Conservation (phyloP, 2,797 vertebrate species). For the Poeciliopsis turneri region DNA sequence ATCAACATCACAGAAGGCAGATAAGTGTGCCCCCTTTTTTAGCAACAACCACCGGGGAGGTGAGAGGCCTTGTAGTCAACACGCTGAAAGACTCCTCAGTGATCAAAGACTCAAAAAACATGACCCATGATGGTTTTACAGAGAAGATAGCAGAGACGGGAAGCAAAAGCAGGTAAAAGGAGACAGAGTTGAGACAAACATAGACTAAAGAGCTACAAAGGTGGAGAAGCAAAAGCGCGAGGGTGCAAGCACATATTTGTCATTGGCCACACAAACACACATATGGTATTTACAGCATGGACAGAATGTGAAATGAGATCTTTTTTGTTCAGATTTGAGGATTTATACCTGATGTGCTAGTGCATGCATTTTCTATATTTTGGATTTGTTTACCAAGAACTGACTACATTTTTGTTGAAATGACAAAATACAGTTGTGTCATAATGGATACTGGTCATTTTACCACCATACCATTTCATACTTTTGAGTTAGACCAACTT, state of each 20-base stretch:
- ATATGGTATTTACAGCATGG: slow-evolving; percentile 11
- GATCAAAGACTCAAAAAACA: slow-evolving; percentile 77
- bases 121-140: slow-evolving; percentile 70
- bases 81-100: slow-evolving; percentile 74
- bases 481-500: neutral
- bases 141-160: slow-evolving; percentile 59
- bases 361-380: neutral
- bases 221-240: slow-evolving; percentile 26
- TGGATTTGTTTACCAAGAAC: neutral
- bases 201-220: slow-evolving; percentile 49
- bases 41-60: slow-evolving; percentile 74
- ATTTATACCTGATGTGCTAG: neutral
- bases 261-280: slow-evolving; percentile 40
- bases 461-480: neutral
- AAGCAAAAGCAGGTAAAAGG: slow-evolving; percentile 60
- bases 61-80: slow-evolving; percentile 79
- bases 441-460: neutral
- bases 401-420: neutral
- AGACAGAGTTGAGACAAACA: slow-evolving; percentile 65
- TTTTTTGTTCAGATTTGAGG: neutral
- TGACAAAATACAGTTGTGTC: neutral
- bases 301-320: neutral
- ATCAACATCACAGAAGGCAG: slow-evolving; percentile 77
- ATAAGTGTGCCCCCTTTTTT: slow-evolving; percentile 74
- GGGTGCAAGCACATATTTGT: slow-evolving; percentile 49